Conservation (phyloP, 2,797 vertebrate species). For the Diceros bicornis region DNA sequence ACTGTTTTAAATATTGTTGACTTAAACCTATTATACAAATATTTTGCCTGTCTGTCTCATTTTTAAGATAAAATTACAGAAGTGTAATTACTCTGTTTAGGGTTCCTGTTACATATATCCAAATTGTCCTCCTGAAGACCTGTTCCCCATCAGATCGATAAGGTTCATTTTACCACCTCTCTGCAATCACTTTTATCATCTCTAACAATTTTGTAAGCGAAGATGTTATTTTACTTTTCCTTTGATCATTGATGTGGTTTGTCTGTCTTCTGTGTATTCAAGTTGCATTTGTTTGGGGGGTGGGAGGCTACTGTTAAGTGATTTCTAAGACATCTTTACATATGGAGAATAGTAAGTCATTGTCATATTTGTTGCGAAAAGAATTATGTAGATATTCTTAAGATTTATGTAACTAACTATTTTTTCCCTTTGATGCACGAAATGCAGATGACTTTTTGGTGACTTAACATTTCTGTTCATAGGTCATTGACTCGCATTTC, state of each 20-base stretch:
- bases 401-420: background rate
- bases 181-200: background rate
- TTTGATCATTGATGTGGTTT: background rate
- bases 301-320: background rate
- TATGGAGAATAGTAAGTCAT: background rate
- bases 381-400: background rate
- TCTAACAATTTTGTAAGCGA: background rate
- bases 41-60: background rate
- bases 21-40: background rate
- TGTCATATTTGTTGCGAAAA: background rate
- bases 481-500: background rate
- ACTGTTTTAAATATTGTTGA: background rate
- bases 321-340: background rate
- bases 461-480: background rate
- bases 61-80: background rate
- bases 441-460: background rate
- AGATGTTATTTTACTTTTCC: background rate
- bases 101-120: background rate
- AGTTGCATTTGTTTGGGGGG: background rate
- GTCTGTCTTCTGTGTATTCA: background rate
- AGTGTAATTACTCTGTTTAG: background rate
- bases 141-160: background rate
- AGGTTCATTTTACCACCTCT: fast-evolving
- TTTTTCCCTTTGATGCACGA: background rate
- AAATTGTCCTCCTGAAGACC: background rate